Percentiles rank a stretch among this genome's conserved stretches.
These are phyloP conservation scores for Nipponacmea schrenckii DNA, from an alignment of 2,888 invertebrate species.

Conservation along the genomic window DNA sequence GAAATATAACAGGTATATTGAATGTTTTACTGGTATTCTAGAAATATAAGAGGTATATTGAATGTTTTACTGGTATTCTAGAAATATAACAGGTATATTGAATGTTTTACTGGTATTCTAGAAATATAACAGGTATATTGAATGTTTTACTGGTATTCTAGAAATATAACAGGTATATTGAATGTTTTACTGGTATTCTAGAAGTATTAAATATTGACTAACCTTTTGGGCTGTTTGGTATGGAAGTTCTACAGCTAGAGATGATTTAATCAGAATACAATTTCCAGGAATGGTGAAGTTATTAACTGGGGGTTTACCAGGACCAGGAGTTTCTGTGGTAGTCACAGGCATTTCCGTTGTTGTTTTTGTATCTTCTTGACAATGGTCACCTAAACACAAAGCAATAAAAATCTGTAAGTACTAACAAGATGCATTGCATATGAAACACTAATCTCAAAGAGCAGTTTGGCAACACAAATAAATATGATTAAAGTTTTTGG, in stretches of 20 bases:
- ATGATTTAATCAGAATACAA: slow-evolving; percentile 32
- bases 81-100: slow-evolving; percentile 12
- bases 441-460: too few relatives aligned
- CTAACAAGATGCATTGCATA: too few relatives aligned
- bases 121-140: slow-evolving; percentile 12
- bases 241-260: slow-evolving; percentile 21
- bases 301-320: slow-evolving; percentile 16
- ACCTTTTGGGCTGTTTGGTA: background rate
- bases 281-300: slow-evolving; percentile 17
- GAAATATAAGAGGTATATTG: slow-evolving; percentile 12
- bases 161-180: slow-evolving; percentile 9
- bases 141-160: slow-evolving; percentile 13
- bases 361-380: slow-evolving; percentile 2
- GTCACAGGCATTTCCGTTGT: slow-evolving; percentile 3
- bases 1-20: slow-evolving; percentile 12
- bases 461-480: too few relatives aligned
- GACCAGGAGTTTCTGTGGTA: background rate
- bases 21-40: slow-evolving; percentile 13
- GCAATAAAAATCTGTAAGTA: background rate
- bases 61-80: slow-evolving; percentile 12
- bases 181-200: slow-evolving; percentile 13
- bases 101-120: slow-evolving; percentile 13
- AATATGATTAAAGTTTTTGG: too few relatives aligned
- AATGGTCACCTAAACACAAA: slow-evolving; percentile 11
- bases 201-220: background rate